Evolutionary conservation across 1,140 invertebrate genomes (phyloP), one percentile per base, ranked within the genome.

Genomic region (Rhyzopertha dominica): DNA sequence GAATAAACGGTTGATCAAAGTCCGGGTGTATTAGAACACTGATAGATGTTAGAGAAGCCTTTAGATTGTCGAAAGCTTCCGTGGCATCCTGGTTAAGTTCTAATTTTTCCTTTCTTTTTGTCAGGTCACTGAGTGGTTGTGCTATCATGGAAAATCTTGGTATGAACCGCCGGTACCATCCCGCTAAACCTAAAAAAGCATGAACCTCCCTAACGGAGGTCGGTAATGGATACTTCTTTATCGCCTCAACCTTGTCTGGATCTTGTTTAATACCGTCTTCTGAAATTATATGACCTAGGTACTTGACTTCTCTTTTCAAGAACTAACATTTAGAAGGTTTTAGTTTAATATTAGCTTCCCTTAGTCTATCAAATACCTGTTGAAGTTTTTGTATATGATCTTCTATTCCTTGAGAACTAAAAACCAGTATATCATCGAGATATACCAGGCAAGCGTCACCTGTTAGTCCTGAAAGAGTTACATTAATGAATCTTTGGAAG

Each of bases 351-450:
- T 41, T 51, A 25, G 40, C 16, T 18, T 45, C 14, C 20, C 49
- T 44, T 17, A 70, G 37, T 43, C 35, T 49, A 5, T 54, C 22
- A 24, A 69, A 61, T 9, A n/a, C n/a, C n/a, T n/a, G n/a, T n/a
- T n/a, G n/a, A n/a, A n/a, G n/a, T n/a, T n/a, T n/a, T n/a, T n/a
- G n/a, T n/a, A n/a, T n/a, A n/a, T n/a, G n/a, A 47, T 64, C 48
- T 30, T 61, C 50, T 22, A 70, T 42, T 12, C 50, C 53, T 5
- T 38, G 43, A n/a, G n/a, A n/a, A 4, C 47, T 42, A 38, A 54
- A 69, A 3, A 69, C 37, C 8, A 72, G 45, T 2, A 68, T 58
- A 46, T 71, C 68, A 36, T 72, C 69, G 23, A 68, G 28, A 39
- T 65, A 63, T 16, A 63, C 56, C 25, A 63, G 47, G 18, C 58